These are phyloP conservation scores for Plebejus melissa DNA, from an alignment of 2,888 invertebrate genomes.

Conservation along the genomic window DNA sequence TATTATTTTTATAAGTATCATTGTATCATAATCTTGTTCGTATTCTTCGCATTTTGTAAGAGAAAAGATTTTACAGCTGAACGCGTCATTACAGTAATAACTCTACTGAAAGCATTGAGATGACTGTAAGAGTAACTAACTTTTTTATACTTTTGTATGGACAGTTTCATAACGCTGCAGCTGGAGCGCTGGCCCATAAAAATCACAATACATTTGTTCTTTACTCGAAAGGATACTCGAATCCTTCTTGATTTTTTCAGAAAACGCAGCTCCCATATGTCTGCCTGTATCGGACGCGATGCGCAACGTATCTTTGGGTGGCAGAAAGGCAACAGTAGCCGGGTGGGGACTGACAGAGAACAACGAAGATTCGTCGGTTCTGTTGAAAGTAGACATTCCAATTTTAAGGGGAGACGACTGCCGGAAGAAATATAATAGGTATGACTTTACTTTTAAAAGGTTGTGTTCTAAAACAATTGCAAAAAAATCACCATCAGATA, in stretches of 20 bases:
- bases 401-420: conserved; percentile 27
- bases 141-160: no score
- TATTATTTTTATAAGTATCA: no score
- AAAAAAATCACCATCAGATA: no score
- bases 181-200: no score
- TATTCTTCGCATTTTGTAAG: no score
- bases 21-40: no score
- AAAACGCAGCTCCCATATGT: conserved; percentile 33
- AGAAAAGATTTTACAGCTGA: no score
- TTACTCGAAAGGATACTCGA: background rate
- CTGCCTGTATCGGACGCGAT: conserved; percentile 30
- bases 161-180: no score
- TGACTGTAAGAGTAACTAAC: no score
- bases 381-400: conserved; percentile 34
- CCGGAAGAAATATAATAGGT: conserved; percentile 30
- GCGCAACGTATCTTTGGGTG: conserved; percentile 11
- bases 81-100: no score
- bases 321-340: conserved; percentile 32
- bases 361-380: background rate
- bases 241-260: conserved; percentile 29
- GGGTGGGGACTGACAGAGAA: conserved; percentile 35
- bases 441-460: background rate
- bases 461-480: background rate
- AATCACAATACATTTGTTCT: no score
- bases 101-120: no score